phyloP scores from a whole-genome alignment of 2,797 vertebrate genomes.

The Chaetodon trifasciatus region DNA sequence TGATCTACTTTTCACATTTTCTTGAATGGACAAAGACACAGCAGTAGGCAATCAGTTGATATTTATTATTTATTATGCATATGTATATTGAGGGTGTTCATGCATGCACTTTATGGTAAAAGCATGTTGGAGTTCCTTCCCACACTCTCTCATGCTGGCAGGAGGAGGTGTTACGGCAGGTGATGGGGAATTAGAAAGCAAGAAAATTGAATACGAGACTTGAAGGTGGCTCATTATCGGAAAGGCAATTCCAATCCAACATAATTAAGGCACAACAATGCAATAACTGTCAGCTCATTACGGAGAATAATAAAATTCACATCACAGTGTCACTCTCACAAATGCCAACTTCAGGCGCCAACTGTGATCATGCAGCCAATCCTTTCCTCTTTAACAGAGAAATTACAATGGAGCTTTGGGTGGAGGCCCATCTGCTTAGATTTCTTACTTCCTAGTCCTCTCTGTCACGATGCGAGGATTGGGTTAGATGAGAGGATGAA shows the following conservation, averaged over 20 bases:
- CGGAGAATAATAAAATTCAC: slow-evolving; percentile 78
- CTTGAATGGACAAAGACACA: background rate
- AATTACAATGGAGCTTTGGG: slow-evolving; percentile 66
- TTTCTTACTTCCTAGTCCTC: slow-evolving; percentile 38
- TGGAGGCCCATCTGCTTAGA: slow-evolving; percentile 64
- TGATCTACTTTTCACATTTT: background rate
- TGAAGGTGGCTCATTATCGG: slow-evolving; percentile 78
- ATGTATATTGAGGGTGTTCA: background rate
- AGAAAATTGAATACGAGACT: slow-evolving; percentile 79
- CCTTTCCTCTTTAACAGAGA: slow-evolving; percentile 61
- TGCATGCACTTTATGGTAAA: background rate
- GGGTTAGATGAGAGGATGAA: slow-evolving; percentile 38
- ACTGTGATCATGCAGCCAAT: slow-evolving; percentile 67
- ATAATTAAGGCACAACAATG: slow-evolving; percentile 85
- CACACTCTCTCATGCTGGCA: slow-evolving; percentile 10
- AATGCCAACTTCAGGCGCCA: slow-evolving; percentile 81
- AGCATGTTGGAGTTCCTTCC: background rate
- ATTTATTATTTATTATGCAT: background rate
- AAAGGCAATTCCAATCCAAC: slow-evolving; percentile 82
- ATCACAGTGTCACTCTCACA: slow-evolving; percentile 80
- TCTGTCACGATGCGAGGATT: slow-evolving; percentile 16
- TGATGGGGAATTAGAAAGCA: slow-evolving; percentile 61
- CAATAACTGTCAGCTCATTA: slow-evolving; percentile 86
- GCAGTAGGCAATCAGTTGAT: background rate
- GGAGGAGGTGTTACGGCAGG: slow-evolving; percentile 52